Conservation (phyloP, 2,797 vertebrate species). For the Periparus ater region DNA sequence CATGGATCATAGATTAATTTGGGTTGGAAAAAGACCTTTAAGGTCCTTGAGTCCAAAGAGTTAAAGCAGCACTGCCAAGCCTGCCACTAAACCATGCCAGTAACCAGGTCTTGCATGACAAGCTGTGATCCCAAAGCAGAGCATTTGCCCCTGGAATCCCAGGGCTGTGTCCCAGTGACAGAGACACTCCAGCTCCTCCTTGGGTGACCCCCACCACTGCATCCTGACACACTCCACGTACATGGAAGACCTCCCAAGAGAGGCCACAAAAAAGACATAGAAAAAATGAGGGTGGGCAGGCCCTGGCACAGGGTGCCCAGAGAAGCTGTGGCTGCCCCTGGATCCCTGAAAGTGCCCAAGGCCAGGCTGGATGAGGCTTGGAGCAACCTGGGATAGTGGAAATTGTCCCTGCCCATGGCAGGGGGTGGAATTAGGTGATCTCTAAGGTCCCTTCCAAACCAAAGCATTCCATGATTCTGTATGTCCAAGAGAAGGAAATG, state of each 20-base stretch:
- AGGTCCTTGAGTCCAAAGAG: not conserved
- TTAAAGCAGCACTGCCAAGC: not conserved
- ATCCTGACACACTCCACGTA: not conserved
- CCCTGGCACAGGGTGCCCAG: not conserved
- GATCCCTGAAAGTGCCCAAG: not conserved
- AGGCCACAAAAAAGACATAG: accelerated
- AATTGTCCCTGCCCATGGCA: not conserved
- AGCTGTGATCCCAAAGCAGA: not conserved
- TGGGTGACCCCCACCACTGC: not conserved
- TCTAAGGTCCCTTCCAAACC: not conserved
- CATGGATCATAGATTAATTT: not conserved
- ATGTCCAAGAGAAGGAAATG: not conserved
- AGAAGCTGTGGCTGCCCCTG: not conserved
- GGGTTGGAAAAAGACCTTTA: not conserved
- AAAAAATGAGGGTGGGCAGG: accelerated
- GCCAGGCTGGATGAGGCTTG: accelerated
- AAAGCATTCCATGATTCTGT: not conserved
- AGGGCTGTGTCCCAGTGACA: not conserved
- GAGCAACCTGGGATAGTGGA: not conserved
- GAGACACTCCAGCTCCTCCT: not conserved
- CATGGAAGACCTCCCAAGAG: not conserved
- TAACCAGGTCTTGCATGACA: not conserved
- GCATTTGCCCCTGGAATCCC: not conserved
- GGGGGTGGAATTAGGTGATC: not conserved
- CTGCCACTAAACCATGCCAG: not conserved